These are phyloP conservation scores for Caenorhabditis briggsae DNA, from an alignment of 1,140 invertebrate genomes.

Conservation along the genomic window DNA sequence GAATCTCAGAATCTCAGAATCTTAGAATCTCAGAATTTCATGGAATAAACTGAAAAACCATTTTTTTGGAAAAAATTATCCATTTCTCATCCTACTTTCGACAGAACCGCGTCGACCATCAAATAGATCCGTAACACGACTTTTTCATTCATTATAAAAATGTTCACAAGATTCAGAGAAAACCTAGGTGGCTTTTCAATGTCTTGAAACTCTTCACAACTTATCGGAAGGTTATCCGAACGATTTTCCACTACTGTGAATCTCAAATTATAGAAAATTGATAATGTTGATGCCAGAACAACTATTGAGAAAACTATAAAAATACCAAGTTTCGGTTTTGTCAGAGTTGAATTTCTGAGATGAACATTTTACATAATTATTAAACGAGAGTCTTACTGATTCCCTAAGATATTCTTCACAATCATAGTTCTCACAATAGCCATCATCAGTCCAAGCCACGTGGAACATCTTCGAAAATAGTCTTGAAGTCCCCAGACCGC, in stretches of 20 bases:
- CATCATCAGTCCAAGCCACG: constrained; percentile 6
- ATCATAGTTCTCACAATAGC: background rate
- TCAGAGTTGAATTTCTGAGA: background rate
- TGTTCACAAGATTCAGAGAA: background rate
- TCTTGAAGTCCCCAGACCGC: background rate
- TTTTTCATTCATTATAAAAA: background rate
- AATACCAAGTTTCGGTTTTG: background rate
- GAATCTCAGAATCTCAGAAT: too few relatives aligned
- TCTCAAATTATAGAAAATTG: background rate
- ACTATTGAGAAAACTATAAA: background rate
- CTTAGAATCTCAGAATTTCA: background rate
- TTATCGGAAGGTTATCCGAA: background rate
- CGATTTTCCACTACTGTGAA: background rate
- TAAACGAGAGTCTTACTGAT: background rate
- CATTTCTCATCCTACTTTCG: background rate
- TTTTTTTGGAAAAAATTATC: background rate
- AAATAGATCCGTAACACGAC: background rate
- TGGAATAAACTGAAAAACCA: background rate
- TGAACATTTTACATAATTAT: too few relatives aligned
- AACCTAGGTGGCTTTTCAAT: background rate
- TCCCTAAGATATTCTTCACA: background rate
- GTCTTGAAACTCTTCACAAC: constrained; percentile 24
- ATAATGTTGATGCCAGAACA: background rate
- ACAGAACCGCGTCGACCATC: background rate
- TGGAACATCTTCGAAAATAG: constrained; percentile 9